Conservation (phyloP, 1,140 invertebrate species). For the Ceratosolen fusciceps region DNA sequence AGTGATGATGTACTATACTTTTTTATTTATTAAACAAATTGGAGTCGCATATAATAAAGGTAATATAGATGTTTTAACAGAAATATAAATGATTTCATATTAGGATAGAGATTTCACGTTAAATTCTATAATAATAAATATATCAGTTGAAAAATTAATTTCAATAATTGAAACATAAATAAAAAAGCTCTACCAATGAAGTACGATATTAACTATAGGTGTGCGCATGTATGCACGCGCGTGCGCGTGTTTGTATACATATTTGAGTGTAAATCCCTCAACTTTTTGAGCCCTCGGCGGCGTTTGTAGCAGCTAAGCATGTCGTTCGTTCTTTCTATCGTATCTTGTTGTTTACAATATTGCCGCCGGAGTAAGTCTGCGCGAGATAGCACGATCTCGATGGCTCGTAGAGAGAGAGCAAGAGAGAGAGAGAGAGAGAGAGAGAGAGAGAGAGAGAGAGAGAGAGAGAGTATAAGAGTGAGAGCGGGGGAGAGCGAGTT, state of each 20-base stretch:
- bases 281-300: background rate
- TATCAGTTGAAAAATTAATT: background rate
- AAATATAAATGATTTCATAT: background rate
- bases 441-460: background rate
- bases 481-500: background rate
- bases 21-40: too few relatives aligned
- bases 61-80: too few relatives aligned
- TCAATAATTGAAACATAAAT: slow-evolving; percentile 33
- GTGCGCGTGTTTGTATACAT: background rate
- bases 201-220: slow-evolving; percentile 19
- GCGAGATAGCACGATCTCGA: slow-evolving; percentile 31
- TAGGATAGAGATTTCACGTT: background rate
- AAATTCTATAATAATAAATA: background rate
- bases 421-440: background rate
- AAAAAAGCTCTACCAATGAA: slow-evolving; percentile 3
- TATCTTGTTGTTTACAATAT: slow-evolving; percentile 51
- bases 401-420: background rate
- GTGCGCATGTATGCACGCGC: background rate
- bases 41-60: too few relatives aligned
- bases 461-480: background rate
- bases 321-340: slow-evolving; percentile 39
- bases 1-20: too few relatives aligned
- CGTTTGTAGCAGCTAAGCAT: slow-evolving; percentile 1
- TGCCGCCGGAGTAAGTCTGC: slow-evolving; percentile 37
- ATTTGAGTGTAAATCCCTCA: slow-evolving; percentile 3